Evolutionary conservation across 2,797 vertebrate species (phyloP).

Genomic region (Decapterus maruadsi): DNA sequence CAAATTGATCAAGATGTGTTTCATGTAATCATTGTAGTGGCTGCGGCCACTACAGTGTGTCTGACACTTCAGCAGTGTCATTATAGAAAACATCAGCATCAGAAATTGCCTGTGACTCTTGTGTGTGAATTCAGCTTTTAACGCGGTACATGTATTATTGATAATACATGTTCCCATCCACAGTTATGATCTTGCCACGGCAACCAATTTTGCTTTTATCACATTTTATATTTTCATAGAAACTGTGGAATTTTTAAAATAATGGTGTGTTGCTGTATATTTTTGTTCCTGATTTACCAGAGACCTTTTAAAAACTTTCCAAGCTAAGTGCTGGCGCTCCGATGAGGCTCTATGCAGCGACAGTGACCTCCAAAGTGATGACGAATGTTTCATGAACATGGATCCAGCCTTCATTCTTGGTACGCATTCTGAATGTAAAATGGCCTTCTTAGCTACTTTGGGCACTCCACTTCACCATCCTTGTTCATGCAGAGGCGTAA

Average conservation of each 20-base stretch:
- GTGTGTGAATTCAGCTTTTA: neutral
- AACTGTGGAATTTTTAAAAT: neutral
- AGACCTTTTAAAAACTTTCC: conserved; percentile 81
- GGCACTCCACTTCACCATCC: conserved; percentile 87
- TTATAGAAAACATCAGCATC: no score
- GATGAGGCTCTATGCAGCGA: conserved; percentile 74
- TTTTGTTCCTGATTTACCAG: conserved; percentile 73
- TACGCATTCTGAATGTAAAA: conserved; percentile 84
- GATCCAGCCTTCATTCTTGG: conserved; percentile 83
- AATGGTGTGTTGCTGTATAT: neutral
- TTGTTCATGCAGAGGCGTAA: conserved; percentile 85
- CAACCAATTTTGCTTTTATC: no score
- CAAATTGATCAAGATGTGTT: no score
- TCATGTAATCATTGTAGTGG: no score
- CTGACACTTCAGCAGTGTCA: neutral
- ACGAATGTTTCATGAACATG: conserved; percentile 85
- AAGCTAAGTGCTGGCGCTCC: conserved; percentile 86
- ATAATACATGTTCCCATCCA: neutral
- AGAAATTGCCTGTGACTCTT: no score
- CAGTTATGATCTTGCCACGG: neutral
- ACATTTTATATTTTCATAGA: neutral
- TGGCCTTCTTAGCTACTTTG: conserved; percentile 86
- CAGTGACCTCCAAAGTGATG: conserved; percentile 67
- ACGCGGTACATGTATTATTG: neutral
- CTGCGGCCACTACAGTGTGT: neutral